Evolutionary conservation across 1,140 invertebrate genomes (phyloP).

Genomic region (Papilio polyxenes): DNA sequence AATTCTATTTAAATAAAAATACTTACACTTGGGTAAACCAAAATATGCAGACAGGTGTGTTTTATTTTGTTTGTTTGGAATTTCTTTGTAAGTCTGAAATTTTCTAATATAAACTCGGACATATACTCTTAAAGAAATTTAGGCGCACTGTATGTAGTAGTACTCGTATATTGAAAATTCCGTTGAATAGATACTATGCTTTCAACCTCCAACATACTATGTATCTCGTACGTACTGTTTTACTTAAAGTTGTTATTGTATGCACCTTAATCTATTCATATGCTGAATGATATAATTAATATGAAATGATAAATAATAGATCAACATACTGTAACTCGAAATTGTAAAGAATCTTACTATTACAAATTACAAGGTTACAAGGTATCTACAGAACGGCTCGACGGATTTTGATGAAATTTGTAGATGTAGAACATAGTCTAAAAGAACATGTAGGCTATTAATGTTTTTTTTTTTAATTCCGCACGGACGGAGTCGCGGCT

Average conservation of each 20-base stretch:
- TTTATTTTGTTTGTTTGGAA: not conserved
- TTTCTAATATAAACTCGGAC: not conserved
- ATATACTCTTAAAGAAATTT: not conserved
- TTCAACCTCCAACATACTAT: too few relatives aligned
- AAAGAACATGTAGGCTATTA: not conserved
- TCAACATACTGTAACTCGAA: too few relatives aligned
- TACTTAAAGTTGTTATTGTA: not conserved
- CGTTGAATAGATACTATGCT: not conserved
- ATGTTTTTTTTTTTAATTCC: not conserved
- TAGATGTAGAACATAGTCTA: too few relatives aligned
- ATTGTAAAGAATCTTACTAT: too few relatives aligned
- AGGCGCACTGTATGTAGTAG: not conserved
- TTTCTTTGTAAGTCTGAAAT: not conserved
- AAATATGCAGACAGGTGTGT: slow-evolving; percentile 11
- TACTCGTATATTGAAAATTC: not conserved
- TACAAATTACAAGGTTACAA: too few relatives aligned
- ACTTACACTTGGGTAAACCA: not conserved
- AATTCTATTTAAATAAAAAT: slow-evolving; percentile 7
- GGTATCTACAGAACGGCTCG: too few relatives aligned
- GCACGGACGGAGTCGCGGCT: too few relatives aligned
- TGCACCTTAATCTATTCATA: too few relatives aligned
- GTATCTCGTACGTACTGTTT: not conserved
- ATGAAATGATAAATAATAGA: too few relatives aligned
- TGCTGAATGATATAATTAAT: too few relatives aligned
- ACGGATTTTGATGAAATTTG: too few relatives aligned